A percentile compares a stretch with the other conserved stretches of the same genome.
Conservation (phyloP, 2,113 vertebrate species). For the Lota lota region DNA sequence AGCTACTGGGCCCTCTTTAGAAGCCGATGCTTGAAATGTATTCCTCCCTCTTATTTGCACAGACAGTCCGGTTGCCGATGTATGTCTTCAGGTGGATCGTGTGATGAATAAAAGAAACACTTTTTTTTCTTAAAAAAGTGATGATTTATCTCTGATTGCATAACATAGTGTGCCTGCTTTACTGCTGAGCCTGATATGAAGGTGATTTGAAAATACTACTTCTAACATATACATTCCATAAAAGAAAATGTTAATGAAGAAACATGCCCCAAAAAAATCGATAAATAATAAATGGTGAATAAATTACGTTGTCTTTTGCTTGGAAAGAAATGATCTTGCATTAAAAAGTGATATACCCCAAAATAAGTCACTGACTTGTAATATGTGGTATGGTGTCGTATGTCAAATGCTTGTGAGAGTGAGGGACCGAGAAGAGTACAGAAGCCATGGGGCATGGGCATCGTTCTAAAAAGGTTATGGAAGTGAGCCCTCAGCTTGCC, state of each 20-base stretch:
- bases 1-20: slow-evolving; percentile 32
- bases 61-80: slow-evolving; percentile 28
- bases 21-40: slow-evolving; percentile 47
- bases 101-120: slow-evolving; percentile 35
- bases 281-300: slow-evolving; percentile 27
- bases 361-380: neutral
- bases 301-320: slow-evolving; percentile 41
- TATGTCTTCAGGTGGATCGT: slow-evolving; percentile 43
- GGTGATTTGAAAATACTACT: slow-evolving; percentile 41
- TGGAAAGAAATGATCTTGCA: slow-evolving; percentile 51
- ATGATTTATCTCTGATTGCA: slow-evolving; percentile 51
- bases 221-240: slow-evolving; percentile 46
- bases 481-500: too few species aligned
- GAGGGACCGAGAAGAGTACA: slow-evolving; percentile 8
- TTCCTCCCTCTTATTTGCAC: slow-evolving; percentile 50
- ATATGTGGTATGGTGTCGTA: neutral
- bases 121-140: slow-evolving; percentile 42
- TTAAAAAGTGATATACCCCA: slow-evolving; percentile 52
- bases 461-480: neutral
- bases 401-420: neutral
- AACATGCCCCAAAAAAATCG: slow-evolving; percentile 21
- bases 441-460: neutral
- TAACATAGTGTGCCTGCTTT: slow-evolving; percentile 33
- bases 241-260: slow-evolving; percentile 35
- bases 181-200: slow-evolving; percentile 34